These are phyloP conservation scores for Zaprionus bogoriensis DNA, from an alignment of 2,888 invertebrate genomes.

Conservation along the genomic window DNA sequence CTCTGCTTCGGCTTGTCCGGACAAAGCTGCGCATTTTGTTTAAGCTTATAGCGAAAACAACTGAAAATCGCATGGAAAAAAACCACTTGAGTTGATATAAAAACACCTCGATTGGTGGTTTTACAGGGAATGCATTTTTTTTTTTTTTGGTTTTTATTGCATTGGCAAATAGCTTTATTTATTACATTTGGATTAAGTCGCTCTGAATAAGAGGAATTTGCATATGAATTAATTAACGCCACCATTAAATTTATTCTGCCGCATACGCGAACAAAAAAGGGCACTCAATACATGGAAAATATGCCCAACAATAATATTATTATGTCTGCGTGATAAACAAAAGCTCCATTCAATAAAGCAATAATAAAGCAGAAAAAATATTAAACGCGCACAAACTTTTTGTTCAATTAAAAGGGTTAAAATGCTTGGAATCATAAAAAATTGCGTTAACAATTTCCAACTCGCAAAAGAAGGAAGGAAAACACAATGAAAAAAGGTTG, in stretches of 20 bases:
- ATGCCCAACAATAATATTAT: slow-evolving; percentile 1
- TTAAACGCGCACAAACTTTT: not conserved
- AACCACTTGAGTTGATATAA: not conserved
- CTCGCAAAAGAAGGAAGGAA: not conserved
- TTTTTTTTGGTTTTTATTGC: slow-evolving; percentile 1
- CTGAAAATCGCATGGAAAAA: too few species aligned
- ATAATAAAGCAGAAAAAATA: slow-evolving; percentile 4
- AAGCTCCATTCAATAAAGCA: not conserved
- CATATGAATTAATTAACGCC: not conserved
- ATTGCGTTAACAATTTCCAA: slow-evolving; percentile 19
- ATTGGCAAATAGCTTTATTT: not conserved
- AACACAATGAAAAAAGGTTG: slow-evolving; percentile 7
- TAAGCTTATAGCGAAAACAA: not conserved
- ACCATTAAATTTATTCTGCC: not conserved
- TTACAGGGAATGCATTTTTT: not conserved
- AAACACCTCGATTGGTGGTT: not conserved
- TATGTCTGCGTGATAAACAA: not conserved
- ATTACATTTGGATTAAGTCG: not conserved
- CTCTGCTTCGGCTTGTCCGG: too few species aligned
- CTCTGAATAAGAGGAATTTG: not conserved
- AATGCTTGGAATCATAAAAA: not conserved
- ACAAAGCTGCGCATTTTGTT: not conserved
- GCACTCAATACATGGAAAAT: not conserved
- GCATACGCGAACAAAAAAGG: not conserved
- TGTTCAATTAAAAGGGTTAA: not conserved